phyloP scores from a whole-genome alignment of 2,888 invertebrate species.

The Yponomeuta cagnagella region DNA sequence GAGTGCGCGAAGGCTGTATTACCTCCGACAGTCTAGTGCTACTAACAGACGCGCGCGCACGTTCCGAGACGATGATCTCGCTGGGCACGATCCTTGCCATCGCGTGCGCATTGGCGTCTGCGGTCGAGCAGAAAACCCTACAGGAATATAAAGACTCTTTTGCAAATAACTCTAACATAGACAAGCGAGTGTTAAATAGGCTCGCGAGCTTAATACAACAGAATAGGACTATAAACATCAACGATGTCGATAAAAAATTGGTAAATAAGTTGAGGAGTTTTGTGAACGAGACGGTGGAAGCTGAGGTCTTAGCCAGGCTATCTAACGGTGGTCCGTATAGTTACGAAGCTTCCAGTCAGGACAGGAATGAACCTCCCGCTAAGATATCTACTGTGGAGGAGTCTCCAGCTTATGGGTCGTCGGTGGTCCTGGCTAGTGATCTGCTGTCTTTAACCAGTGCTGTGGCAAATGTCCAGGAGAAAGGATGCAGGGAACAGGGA shows the following conservation, averaged over 20 bases:
- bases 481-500: slow-evolving; percentile 66
- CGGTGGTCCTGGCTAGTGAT: slow-evolving; percentile 66
- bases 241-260: slow-evolving; percentile 44
- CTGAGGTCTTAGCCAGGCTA: slow-evolving; percentile 18
- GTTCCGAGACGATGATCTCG: slow-evolving; percentile 42
- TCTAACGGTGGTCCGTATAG: slow-evolving; percentile 27
- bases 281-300: slow-evolving; percentile 29
- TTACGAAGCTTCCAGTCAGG: slow-evolving; percentile 29
- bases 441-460: slow-evolving; percentile 66
- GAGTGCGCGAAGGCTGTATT: slow-evolving; percentile 31
- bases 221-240: slow-evolving; percentile 40
- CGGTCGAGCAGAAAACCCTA: slow-evolving; percentile 28
- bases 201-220: slow-evolving; percentile 38
- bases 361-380: slow-evolving; percentile 21
- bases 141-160: slow-evolving; percentile 19
- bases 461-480: slow-evolving; percentile 60
- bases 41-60: slow-evolving; percentile 57
- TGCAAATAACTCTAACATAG: slow-evolving; percentile 38
- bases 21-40: slow-evolving; percentile 39
- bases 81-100: slow-evolving; percentile 42
- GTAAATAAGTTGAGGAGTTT: slow-evolving; percentile 42
- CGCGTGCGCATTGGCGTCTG: slow-evolving; percentile 45
- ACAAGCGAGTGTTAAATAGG: slow-evolving; percentile 40
- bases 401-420: slow-evolving; percentile 67
- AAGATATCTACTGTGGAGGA: slow-evolving; percentile 50